Conservation (phyloP, 2,888 invertebrate genomes). For the Clunio marinus region DNA sequence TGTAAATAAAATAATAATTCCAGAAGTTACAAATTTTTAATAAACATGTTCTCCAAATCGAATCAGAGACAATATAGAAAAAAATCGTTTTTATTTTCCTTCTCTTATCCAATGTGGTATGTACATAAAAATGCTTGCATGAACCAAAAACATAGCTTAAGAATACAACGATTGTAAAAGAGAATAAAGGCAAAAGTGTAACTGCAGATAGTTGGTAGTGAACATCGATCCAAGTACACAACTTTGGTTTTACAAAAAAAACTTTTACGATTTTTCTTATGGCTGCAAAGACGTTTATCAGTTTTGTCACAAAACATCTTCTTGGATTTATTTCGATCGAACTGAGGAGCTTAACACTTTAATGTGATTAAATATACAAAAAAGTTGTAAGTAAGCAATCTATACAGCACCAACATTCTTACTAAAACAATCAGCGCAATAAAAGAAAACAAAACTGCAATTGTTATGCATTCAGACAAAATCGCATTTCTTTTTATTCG, state of each 20-base stretch:
- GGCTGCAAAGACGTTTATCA: neutral
- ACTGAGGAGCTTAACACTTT: neutral
- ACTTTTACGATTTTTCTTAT: conserved; percentile 8
- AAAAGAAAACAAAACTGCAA: conserved; percentile 28
- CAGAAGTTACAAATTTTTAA: conserved; percentile 39
- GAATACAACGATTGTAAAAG: neutral
- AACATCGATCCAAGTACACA: neutral
- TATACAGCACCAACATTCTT: conserved; percentile 22
- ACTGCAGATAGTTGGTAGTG: conserved; percentile 14
- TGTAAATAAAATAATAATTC: conserved; percentile 39
- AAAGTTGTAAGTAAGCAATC: neutral
- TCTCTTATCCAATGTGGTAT: neutral
- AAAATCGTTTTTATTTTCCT: conserved; percentile 14
- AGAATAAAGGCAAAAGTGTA: conserved; percentile 7
- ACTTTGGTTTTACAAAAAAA: conserved; percentile 1
- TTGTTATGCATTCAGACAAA: conserved; percentile 21
- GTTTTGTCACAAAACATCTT: neutral
- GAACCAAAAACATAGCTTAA: neutral
- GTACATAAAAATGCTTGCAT: neutral
- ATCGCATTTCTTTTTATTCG: conserved; percentile 1
- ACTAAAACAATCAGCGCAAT: conserved; percentile 18
- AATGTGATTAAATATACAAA: neutral
- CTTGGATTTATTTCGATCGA: neutral
- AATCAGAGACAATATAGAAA: neutral
- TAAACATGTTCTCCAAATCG: conserved; percentile 23